phyloP scores from a whole-genome alignment of 2,113 vertebrate genomes.

The Nyctereutes procyonoides region DNA sequence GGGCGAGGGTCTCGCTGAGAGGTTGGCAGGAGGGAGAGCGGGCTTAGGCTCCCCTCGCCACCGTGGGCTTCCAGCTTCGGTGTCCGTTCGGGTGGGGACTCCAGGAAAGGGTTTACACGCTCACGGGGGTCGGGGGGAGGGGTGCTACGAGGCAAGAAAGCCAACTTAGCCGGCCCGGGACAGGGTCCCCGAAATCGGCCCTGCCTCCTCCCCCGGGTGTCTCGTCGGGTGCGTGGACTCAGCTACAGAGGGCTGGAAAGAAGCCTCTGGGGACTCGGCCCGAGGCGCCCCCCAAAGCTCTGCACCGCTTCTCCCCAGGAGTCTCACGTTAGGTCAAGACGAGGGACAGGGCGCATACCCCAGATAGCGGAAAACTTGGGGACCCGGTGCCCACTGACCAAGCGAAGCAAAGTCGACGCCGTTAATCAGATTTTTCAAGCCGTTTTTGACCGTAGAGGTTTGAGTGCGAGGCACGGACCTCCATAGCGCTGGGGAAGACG shows the following conservation, averaged over 20 bases:
- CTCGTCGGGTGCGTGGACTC: neutral
- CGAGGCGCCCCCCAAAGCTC: neutral
- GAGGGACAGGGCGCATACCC: neutral
- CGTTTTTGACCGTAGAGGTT: neutral
- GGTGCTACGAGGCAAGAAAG: neutral
- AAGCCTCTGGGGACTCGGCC: neutral
- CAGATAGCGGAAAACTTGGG: neutral
- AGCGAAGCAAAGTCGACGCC: neutral
- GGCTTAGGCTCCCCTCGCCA: neutral
- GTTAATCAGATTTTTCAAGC: neutral
- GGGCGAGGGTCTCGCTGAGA: neutral
- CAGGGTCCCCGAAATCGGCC: neutral
- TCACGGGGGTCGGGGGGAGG: too few relatives aligned
- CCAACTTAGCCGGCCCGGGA: neutral
- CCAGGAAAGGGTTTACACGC: neutral
- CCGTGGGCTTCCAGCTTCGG: neutral
- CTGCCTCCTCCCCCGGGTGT: neutral
- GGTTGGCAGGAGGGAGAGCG: neutral
- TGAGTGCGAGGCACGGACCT: neutral
- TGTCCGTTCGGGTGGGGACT: neutral
- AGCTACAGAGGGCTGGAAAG: accelerated
- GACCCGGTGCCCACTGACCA: neutral
- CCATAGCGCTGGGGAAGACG: accelerated
- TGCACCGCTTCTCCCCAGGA: neutral
- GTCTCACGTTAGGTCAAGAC: neutral